These are phyloP conservation scores for Cotesia chilonis DNA, from an alignment of 1,140 invertebrate genomes.

Conservation along the genomic window DNA sequence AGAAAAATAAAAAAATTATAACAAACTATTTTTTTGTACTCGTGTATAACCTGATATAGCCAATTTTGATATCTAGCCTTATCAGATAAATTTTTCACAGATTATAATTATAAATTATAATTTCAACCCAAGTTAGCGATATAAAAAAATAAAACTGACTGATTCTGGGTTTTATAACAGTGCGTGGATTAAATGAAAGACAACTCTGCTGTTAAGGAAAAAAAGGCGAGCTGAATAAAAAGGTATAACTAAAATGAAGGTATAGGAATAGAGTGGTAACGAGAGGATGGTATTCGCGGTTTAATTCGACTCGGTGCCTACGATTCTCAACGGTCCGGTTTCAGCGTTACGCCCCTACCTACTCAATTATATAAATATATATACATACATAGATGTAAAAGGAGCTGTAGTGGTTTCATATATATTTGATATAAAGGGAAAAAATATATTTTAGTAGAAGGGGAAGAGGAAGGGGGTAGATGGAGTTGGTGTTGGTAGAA, in stretches of 20 bases:
- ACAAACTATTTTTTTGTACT: too few relatives aligned
- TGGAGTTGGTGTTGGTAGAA: background rate
- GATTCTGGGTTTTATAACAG: too few relatives aligned
- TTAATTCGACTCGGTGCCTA: slow-evolving; percentile 39
- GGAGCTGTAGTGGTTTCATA: background rate
- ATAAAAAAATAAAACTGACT: too few relatives aligned
- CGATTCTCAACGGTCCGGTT: slow-evolving; percentile 36
- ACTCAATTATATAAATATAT: slow-evolving; percentile 28
- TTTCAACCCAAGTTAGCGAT: too few relatives aligned
- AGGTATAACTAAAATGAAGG: background rate
- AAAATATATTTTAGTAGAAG: background rate
- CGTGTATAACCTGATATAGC: too few relatives aligned
- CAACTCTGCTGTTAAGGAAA: background rate
- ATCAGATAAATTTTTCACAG: too few relatives aligned
- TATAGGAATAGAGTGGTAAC: slow-evolving; percentile 13
- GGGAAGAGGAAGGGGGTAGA: background rate
- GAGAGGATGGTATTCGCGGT: slow-evolving; percentile 29
- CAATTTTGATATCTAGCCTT: too few relatives aligned
- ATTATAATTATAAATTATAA: too few relatives aligned
- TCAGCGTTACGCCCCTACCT: background rate
- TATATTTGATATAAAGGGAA: background rate
- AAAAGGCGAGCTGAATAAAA: slow-evolving; percentile 5
- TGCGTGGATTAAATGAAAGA: too few relatives aligned
- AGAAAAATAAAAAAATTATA: too few relatives aligned
- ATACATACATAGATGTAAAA: slow-evolving; percentile 1